These are phyloP conservation scores for Trichopria drosophilae DNA, from an alignment of 2,888 invertebrate species.

Conservation along the genomic window DNA sequence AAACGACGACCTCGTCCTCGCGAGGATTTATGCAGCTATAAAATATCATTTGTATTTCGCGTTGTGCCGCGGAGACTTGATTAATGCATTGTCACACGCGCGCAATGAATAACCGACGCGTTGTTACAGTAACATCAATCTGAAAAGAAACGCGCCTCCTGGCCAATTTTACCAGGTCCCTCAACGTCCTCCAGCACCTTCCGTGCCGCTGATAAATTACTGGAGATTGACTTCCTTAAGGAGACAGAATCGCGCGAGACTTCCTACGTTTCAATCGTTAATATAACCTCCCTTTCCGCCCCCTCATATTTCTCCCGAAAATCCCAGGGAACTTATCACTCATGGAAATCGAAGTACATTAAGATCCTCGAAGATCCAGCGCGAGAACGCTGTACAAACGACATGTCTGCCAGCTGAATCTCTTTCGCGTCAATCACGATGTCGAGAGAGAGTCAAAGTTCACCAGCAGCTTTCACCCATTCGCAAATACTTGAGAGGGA, in stretches of 20 bases:
- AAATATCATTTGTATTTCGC: constrained; percentile 60
- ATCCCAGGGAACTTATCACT: constrained; percentile 8
- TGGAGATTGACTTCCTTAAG: constrained; percentile 48
- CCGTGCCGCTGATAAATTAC: constrained; percentile 50
- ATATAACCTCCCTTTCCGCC: constrained; percentile 29
- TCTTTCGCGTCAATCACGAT: neutral
- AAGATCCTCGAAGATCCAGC: constrained; percentile 1
- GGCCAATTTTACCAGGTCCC: no score
- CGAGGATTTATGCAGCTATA: constrained; percentile 58
- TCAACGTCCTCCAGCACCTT: no score
- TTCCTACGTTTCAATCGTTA: constrained; percentile 51
- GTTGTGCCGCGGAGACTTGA: constrained; percentile 55
- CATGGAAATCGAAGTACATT: constrained; percentile 3
- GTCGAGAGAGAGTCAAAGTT: no score
- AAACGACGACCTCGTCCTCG: constrained; percentile 49
- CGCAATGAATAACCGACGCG: constrained; percentile 53
- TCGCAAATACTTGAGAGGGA: no score
- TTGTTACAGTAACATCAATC: constrained; percentile 54
- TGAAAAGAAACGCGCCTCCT: constrained; percentile 41
- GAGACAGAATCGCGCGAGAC: constrained; percentile 47
- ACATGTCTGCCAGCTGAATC: neutral
- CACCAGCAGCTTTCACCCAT: no score
- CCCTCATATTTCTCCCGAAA: constrained; percentile 4
- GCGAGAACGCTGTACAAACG: constrained; percentile 2
- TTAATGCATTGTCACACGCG: constrained; percentile 51